Evolutionary conservation across 92 coral and sea anemone species (phyloP), one percentile per base, ranked within the genome.

Genomic region (Zoanthus solanderi): DNA sequence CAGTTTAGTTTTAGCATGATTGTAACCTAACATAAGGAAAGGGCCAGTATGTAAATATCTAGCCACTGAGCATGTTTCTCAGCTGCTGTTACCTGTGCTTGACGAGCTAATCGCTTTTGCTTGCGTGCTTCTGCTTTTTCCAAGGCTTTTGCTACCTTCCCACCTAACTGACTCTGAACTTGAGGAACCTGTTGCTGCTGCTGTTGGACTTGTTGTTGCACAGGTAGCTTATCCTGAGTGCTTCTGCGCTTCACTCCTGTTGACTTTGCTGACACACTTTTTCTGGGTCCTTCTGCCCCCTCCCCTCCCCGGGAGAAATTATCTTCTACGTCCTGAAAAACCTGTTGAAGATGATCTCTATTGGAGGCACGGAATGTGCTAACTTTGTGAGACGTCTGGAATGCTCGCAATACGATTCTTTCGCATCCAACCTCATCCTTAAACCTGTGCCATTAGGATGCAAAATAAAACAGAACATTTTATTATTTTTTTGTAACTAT

Each of bases 121-220:
- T 93, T 91, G 30, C 99, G 92, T 2, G 98, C 97, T 78, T 97
- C 99, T 23, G 99, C 99, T 85, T 97, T 97, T 65, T 96, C 99
- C 57, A 97, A 79, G 11, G 98, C 99, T 69, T 92, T 97, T 1
- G 99, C 99, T 23, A 97, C 99, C 76, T 97, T 97, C 60, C 99
- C 97, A 48, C 96, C 97, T n/a, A 97, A 92, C 92, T 97, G 98
- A 34, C 98, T 93, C 73, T 92, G 96, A 12, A 79, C 82, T 30
- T 87, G 85, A 9, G 93, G 95, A 56, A 89, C 89, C 79, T 93
- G 98, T 54, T 90, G 75, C 46, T 69, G 75, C 75, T 69, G 94
- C 77, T 89, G 94, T 57, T 92, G 94, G 15, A 76, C 91, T 52
- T 75, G 92, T 54, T 87, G 93, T 76, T 66, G 90, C 31, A 44